phyloP scores from a whole-genome alignment of 2,888 invertebrate species.

The Drosophila aldrichi region DNA sequence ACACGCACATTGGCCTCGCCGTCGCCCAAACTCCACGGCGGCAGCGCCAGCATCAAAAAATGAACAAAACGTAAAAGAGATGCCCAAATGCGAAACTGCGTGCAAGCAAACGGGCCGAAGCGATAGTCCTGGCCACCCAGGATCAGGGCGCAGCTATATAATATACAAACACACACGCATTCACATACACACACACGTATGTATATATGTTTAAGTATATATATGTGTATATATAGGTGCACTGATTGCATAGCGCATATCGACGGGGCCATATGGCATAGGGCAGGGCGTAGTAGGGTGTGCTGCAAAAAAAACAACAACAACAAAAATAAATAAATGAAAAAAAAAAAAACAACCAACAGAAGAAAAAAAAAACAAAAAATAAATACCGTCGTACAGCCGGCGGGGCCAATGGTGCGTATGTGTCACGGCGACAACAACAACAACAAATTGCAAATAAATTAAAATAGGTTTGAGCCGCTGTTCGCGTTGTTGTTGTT shows the following conservation, averaged over 20 bases:
- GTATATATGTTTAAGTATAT: slow-evolving; percentile 39
- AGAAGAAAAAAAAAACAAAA: slow-evolving; percentile 21
- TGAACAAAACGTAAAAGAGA: slow-evolving; percentile 80
- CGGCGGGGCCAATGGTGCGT: slow-evolving; percentile 73
- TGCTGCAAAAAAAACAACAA: slow-evolving; percentile 15
- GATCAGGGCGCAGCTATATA: slow-evolving; percentile 51
- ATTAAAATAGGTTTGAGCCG: slow-evolving; percentile 66
- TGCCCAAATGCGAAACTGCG: slow-evolving; percentile 76
- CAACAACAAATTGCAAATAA: slow-evolving; percentile 59
- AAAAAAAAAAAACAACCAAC: slow-evolving; percentile 12
- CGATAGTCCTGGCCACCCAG: slow-evolving; percentile 68
- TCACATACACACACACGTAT: slow-evolving; percentile 9
- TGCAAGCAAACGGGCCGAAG: slow-evolving; percentile 79
- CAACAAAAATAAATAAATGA: slow-evolving; percentile 18
- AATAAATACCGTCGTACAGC: slow-evolving; percentile 55
- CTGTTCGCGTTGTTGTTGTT: slow-evolving; percentile 40
- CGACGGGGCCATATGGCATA: slow-evolving; percentile 23
- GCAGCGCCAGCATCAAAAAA: slow-evolving; percentile 57
- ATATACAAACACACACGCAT: slow-evolving; percentile 15
- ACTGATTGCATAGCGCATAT: slow-evolving; percentile 64
- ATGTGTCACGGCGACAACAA: slow-evolving; percentile 68
- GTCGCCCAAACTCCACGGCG: neutral
- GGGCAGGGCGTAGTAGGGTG: slow-evolving; percentile 13
- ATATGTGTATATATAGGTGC: slow-evolving; percentile 65
- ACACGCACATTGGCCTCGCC: slow-evolving; percentile 56